These are phyloP conservation scores for Drosophila atripex DNA, from an alignment of 2,888 invertebrate genomes.

Conservation along the genomic window DNA sequence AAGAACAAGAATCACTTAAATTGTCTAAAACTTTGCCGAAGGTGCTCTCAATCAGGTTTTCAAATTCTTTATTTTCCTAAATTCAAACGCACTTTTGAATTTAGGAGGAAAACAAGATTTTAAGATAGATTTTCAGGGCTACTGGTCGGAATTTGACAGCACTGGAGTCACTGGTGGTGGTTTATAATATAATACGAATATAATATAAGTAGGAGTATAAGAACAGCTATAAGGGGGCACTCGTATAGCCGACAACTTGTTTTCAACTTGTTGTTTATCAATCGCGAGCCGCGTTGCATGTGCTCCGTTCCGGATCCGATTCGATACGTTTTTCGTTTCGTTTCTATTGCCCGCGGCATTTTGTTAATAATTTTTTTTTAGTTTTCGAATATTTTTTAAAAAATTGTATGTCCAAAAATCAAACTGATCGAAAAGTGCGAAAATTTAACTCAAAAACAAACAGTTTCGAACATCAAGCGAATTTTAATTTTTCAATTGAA, in stretches of 20 bases:
- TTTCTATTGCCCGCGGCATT: conserved; percentile 38
- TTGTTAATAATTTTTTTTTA: conserved; percentile 47
- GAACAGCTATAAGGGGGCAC: too few species aligned
- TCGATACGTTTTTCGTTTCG: conserved; percentile 11
- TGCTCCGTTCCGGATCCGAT: conserved; percentile 18
- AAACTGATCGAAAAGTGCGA: neutral
- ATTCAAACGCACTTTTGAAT: too few species aligned
- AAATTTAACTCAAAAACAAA: neutral
- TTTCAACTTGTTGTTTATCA: conserved; percentile 55
- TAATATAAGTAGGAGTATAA: too few species aligned
- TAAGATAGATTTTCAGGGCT: too few species aligned
- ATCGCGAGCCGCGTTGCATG: conserved; percentile 57
- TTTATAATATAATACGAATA: too few species aligned
- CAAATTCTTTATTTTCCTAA: too few species aligned
- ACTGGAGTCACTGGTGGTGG: too few species aligned
- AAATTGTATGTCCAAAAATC: neutral
- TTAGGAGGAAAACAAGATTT: too few species aligned
- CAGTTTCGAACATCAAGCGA: conserved; percentile 1
- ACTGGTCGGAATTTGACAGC: too few species aligned
- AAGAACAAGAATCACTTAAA: too few species aligned
- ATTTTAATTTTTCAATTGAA: conserved; percentile 2
- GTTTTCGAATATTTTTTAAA: conserved; percentile 34
- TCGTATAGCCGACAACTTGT: neutral
- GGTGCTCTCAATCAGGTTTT: too few species aligned
- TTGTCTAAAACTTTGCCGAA: too few species aligned